Base-by-base conservation (phyloP, 2,888 invertebrate genomes). In the Cheiracanthium punctorium region DNA sequence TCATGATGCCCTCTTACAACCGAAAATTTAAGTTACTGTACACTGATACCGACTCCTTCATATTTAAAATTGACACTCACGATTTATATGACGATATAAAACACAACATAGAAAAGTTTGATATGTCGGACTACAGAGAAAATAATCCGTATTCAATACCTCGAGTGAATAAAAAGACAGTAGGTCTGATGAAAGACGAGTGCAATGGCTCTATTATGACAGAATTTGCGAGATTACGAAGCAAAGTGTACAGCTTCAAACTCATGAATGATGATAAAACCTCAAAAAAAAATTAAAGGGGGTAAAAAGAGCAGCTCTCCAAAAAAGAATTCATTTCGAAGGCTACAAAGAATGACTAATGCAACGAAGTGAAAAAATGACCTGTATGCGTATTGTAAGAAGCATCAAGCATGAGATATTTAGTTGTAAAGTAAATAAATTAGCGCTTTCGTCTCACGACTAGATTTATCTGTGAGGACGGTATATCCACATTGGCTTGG, bases 141-240 rank as follows among this genome's bases (percentile, higher is more conserved):
- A 29, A 72, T 30, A 72, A 29, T 29, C n/a, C 43, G 2, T 43
- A 29, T 24, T n/a, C 17, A 10, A 41, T 43, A 7, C 1, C 32
- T 1, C n/a, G 20, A 48, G 71, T 71, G 29, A 76, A 76, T 67
- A 76, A 76, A 30, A 76, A 67, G 10, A 41, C 43, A 0, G 7
- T 76, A 32, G 67, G 67, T 7, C 65, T 67, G 41, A 76, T 76
- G 69, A 76, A 76, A 1, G 37, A 69, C 20, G 76, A 67, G n/a
- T 28, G 17, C 8, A 67, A 65, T 8, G 43, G 76, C 17, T 8
- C 65, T 12, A 43, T 76, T n/a, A 43, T 67, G 30, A 41, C 28
- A 1, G 76, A 76, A 29, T 76, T 76, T 29, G 67, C 20, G 0
- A 67, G 76, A 2, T 7, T 76, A 4, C 7, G 76, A 14, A 67